Evolutionary conservation across 2,113 vertebrate species (phyloP).

Genomic region (Xenopus borealis): DNA sequence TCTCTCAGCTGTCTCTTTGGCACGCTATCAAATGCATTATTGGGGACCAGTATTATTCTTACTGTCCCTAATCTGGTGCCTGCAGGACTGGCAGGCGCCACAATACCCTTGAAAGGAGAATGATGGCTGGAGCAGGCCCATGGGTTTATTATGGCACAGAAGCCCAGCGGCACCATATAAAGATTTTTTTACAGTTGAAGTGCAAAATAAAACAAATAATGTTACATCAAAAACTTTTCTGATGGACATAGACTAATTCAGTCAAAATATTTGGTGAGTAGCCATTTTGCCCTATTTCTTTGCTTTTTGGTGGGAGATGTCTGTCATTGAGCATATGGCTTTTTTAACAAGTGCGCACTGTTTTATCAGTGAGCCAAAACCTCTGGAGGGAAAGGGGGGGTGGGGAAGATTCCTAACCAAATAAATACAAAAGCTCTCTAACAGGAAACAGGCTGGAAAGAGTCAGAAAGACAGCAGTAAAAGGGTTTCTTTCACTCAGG

Average conservation of each 20-base stretch:
- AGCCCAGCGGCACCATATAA: too few relatives aligned
- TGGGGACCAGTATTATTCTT: too few relatives aligned
- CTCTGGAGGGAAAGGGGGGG: slow-evolving; percentile 12
- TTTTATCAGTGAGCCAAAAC: slow-evolving; percentile 43
- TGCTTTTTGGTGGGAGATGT: neutral
- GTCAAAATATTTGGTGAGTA: neutral
- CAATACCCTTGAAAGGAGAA: too few relatives aligned
- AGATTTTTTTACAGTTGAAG: too few relatives aligned
- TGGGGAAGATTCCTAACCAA: slow-evolving; percentile 34
- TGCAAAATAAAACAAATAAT: too few relatives aligned
- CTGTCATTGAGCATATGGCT: slow-evolving; percentile 38
- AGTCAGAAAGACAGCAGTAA: slow-evolving; percentile 42
- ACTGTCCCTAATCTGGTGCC: too few relatives aligned
- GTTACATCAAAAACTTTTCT: neutral
- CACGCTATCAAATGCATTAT: too few relatives aligned
- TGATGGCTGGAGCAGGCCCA: too few relatives aligned
- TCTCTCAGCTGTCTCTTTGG: too few relatives aligned
- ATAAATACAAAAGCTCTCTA: slow-evolving; percentile 46
- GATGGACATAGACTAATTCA: neutral
- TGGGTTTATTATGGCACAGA: too few relatives aligned
- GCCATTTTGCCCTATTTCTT: neutral
- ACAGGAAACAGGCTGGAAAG: slow-evolving; percentile 46
- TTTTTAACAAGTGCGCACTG: slow-evolving; percentile 37
- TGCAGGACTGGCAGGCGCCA: too few relatives aligned
- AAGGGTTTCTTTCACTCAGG: slow-evolving; percentile 44